Conservation (phyloP, 1,140 invertebrate genomes). For the Trichomalopsis sarcophagae region DNA sequence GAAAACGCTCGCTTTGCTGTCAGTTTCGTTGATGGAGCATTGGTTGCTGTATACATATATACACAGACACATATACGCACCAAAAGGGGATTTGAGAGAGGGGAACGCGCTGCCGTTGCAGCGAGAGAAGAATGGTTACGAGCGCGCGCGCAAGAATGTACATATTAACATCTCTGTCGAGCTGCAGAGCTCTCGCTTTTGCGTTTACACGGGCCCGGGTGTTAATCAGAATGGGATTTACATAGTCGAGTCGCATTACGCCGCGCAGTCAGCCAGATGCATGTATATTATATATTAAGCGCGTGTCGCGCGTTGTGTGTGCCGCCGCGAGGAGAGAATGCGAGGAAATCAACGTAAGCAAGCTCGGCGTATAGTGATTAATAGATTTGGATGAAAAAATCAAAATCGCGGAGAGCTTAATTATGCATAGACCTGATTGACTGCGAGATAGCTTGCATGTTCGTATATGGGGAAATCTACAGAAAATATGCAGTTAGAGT, state of each 20-base stretch:
- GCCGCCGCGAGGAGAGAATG: neutral
- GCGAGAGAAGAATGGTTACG: conserved; percentile 24
- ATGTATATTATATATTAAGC: conserved; percentile 46
- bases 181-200: conserved; percentile 44
- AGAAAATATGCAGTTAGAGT: no score
- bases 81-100: neutral
- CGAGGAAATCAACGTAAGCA: neutral
- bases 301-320: neutral
- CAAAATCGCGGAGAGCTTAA: neutral
- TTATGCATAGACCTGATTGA: no score
- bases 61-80: neutral
- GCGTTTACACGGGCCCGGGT: conserved; percentile 58
- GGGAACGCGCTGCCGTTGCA: neutral
- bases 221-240: conserved; percentile 70
- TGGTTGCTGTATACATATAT: neutral
- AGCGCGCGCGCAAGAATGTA: neutral
- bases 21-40: conserved; percentile 9
- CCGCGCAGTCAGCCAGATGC: conserved; percentile 59
- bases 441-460: no score
- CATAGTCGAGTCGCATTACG: conserved; percentile 55
- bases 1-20: neutral
- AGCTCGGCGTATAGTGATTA: neutral
- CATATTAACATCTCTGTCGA: conserved; percentile 16
- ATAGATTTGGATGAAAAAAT: neutral
- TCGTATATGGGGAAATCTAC: no score